These are phyloP conservation scores for Malurus elegans DNA, from an alignment of 2,113 vertebrate species.

Conservation along the genomic window DNA sequence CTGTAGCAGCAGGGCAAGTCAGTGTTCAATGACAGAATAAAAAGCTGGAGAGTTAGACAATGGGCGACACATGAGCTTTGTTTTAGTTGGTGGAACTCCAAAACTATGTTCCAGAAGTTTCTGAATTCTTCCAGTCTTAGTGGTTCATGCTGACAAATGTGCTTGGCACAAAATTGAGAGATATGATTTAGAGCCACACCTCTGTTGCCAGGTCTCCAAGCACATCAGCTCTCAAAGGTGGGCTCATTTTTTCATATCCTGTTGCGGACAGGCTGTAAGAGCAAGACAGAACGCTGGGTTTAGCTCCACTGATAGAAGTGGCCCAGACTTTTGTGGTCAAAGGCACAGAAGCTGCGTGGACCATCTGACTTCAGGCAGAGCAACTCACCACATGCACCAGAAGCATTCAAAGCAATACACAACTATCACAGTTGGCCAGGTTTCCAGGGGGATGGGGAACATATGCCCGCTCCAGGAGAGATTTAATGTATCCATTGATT, in stretches of 20 bases:
- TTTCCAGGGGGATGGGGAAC: background rate
- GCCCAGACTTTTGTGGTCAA: background rate
- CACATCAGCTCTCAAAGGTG: background rate
- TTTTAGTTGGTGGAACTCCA: background rate
- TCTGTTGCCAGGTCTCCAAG: background rate
- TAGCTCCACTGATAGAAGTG: background rate
- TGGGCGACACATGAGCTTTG: background rate
- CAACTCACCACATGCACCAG: background rate
- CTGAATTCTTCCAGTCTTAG: background rate
- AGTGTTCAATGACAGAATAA: background rate
- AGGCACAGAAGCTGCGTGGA: background rate
- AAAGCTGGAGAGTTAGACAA: background rate
- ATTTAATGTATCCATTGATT: background rate
- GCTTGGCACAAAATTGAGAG: rapidly evolving
- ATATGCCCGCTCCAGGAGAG: rapidly evolving
- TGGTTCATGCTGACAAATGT: background rate
- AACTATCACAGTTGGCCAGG: background rate
- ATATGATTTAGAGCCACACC: background rate
- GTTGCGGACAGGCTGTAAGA: background rate
- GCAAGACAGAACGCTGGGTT: background rate
- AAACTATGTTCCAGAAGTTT: background rate
- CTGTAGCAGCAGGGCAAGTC: background rate
- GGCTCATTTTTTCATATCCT: background rate
- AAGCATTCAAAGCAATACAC: background rate
- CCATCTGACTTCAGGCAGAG: background rate